Evolutionary conservation across 1,140 invertebrate species (phyloP).

Genomic region (Hyphantria cunea): DNA sequence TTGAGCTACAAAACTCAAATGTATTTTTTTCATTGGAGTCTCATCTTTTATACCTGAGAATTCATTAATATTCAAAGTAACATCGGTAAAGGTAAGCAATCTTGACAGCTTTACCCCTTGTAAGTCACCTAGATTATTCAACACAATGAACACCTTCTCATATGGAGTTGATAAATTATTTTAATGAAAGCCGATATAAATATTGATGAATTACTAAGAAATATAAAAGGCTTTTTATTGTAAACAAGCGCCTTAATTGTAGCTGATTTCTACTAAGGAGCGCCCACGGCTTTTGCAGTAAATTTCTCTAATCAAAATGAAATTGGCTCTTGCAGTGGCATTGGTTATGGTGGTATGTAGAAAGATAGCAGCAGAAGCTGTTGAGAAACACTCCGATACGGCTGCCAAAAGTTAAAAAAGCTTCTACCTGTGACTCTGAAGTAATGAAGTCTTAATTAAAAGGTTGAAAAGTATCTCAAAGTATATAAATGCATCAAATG

Average conservation of each 20-base stretch:
- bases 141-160: no score
- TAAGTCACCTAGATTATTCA: no score
- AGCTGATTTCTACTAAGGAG: no score
- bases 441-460: not conserved
- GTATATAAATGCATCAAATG: not conserved
- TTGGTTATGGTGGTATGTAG: not conserved
- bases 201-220: no score
- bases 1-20: not conserved
- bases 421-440: not conserved
- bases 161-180: no score
- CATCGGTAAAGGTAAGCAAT: not conserved
- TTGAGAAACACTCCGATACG: not conserved
- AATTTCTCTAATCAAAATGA: not conserved
- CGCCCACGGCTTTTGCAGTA: no score
- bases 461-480: not conserved
- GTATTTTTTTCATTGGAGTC: not conserved
- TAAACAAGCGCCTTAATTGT: no score
- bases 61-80: not conserved
- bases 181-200: no score
- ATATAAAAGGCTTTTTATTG: no score
- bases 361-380: not conserved
- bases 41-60: not conserved
- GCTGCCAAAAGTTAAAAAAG: not conserved
- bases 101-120: no score
- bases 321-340: not conserved